Evolutionary conservation across 2,797 vertebrate species (phyloP).

Genomic region (Ceryle rudis): DNA sequence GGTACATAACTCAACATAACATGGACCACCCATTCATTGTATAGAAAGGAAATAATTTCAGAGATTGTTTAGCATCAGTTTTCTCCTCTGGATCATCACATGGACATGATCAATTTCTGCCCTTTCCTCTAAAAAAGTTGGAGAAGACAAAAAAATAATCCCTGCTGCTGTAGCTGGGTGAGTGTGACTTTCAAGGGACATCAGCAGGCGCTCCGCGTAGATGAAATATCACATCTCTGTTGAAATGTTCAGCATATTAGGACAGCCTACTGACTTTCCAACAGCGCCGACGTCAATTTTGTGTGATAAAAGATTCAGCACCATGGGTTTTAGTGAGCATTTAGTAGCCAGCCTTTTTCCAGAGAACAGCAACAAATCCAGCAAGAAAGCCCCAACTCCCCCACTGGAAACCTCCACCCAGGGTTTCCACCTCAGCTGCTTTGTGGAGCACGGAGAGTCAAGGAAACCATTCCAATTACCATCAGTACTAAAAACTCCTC

Average conservation of each 20-base stretch:
- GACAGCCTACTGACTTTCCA: not conserved
- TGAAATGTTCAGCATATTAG: not conserved
- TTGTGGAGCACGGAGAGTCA: rapidly evolving
- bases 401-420: no score
- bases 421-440: not conserved
- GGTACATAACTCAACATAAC: not conserved
- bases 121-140: not conserved
- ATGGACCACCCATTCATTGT: not conserved
- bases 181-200: not conserved
- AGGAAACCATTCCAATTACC: not conserved
- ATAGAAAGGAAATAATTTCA: not conserved
- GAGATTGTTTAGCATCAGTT: not conserved
- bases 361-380: not conserved
- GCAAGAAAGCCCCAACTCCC: not conserved
- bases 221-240: not conserved
- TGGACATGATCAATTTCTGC: not conserved
- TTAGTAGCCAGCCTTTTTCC: not conserved
- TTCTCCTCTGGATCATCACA: not conserved
- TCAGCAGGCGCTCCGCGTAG: rapidly evolving
- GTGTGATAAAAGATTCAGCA: not conserved
- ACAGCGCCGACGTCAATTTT: not conserved
- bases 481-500: not conserved
- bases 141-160: not conserved
- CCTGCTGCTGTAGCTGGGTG: not conserved
- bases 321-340: not conserved